These are phyloP conservation scores for Halyomorpha halys DNA, from an alignment of 1,140 invertebrate genomes.

Conservation along the genomic window DNA sequence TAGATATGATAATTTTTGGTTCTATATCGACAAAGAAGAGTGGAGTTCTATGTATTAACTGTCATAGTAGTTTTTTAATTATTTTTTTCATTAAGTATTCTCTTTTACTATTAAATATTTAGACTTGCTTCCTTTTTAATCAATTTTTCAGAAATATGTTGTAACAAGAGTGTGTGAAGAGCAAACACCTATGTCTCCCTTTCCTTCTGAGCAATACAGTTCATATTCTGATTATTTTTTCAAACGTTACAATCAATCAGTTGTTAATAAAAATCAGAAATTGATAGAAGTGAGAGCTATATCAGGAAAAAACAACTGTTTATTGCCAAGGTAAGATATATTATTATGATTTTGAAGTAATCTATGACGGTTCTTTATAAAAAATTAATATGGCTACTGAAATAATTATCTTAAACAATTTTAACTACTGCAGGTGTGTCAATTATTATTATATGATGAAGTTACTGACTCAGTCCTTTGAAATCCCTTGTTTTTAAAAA, in stretches of 20 bases:
- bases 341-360: too few species aligned
- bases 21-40: too few species aligned
- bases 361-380: too few species aligned
- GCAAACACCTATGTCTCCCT: slow-evolving; percentile 64
- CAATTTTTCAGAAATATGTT: slow-evolving; percentile 50
- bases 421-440: neutral
- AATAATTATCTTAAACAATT: too few species aligned
- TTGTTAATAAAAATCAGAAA: slow-evolving; percentile 64
- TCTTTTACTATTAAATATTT: too few species aligned
- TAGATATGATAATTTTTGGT: too few species aligned
- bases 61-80: too few species aligned
- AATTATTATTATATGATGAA: neutral
- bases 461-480: neutral
- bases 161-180: slow-evolving; percentile 74
- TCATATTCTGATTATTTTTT: slow-evolving; percentile 75
- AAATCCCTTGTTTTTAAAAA: neutral
- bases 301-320: slow-evolving; percentile 62
- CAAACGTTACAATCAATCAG: slow-evolving; percentile 57
- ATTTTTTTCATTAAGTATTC: too few species aligned
- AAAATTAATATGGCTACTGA: too few species aligned
- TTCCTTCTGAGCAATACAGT: slow-evolving; percentile 63
- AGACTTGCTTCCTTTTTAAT: too few species aligned
- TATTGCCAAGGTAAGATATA: slow-evolving; percentile 48
- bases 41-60: too few species aligned
- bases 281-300: slow-evolving; percentile 83